phyloP scores from a whole-genome alignment of 2,888 invertebrate species.

The Plebejus melissa region DNA sequence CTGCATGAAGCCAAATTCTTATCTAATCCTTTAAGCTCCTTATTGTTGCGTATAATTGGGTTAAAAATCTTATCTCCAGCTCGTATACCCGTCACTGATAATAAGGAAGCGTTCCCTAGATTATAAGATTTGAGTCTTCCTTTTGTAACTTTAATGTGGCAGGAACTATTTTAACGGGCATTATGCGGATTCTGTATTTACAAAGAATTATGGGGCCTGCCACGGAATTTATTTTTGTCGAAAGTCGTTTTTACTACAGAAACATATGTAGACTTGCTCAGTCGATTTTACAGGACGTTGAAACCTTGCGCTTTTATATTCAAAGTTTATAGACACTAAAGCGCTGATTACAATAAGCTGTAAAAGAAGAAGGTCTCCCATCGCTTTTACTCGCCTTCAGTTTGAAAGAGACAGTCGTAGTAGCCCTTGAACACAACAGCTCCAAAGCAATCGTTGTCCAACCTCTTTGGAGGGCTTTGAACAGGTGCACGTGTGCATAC shows the following conservation, averaged over 20 bases:
- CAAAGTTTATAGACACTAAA: slow-evolving; percentile 7
- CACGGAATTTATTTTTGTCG: neutral
- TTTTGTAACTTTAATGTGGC: neutral
- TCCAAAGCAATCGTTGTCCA: slow-evolving; percentile 39
- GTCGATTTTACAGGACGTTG: neutral
- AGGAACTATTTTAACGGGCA: slow-evolving; percentile 10
- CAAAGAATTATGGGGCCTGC: neutral
- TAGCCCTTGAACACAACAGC: slow-evolving; percentile 40
- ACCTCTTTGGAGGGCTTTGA: slow-evolving; percentile 59
- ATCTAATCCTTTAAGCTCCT: slow-evolving; percentile 2
- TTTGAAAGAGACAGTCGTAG: slow-evolving; percentile 37
- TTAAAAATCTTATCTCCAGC: slow-evolving; percentile 15
- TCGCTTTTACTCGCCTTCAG: slow-evolving; percentile 31
- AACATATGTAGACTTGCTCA: neutral
- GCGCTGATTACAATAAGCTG: neutral
- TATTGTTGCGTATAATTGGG: neutral
- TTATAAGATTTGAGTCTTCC: slow-evolving; percentile 4
- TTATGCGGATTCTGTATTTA: neutral
- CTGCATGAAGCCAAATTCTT: neutral
- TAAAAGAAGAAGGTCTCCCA: neutral
- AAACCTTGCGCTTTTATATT: neutral
- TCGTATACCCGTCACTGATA: slow-evolving; percentile 2
- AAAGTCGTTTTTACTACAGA: neutral
- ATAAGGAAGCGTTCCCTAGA: slow-evolving; percentile 9
- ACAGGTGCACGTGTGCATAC: slow-evolving; percentile 68